phyloP scores from a whole-genome alignment of 2,888 invertebrate species.

The Ormia ochracea region DNA sequence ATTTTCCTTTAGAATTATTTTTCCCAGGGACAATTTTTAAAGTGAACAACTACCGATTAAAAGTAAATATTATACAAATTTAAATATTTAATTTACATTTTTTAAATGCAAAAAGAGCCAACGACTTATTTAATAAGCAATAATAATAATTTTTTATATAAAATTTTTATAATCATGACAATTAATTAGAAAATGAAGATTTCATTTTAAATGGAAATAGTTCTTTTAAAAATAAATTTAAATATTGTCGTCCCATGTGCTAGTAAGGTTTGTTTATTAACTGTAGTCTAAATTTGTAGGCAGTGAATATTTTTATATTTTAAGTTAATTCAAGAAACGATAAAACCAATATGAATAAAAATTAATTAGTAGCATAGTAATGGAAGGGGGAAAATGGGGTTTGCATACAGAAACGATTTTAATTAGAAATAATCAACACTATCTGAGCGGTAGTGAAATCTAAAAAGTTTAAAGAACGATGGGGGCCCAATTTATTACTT shows the following conservation, averaged over 20 bases:
- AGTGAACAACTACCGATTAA: background rate
- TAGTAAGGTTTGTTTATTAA: background rate
- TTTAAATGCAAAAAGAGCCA: slow-evolving; percentile 16
- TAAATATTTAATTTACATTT: background rate
- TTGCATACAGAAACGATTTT: no score
- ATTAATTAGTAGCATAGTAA: no score
- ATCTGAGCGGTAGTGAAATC: no score
- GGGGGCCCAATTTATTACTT: no score
- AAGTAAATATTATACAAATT: slow-evolving; percentile 44
- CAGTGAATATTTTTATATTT: background rate
- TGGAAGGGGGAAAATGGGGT: no score
- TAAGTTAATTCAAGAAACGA: background rate
- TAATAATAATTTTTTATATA: slow-evolving; percentile 1
- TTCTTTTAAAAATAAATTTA: background rate
- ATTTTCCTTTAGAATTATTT: slow-evolving; percentile 35
- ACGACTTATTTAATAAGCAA: background rate
- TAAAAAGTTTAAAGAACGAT: no score
- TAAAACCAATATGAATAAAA: background rate
- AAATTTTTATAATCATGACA: no score
- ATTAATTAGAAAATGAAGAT: no score
- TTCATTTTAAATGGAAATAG: no score
- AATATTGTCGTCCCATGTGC: background rate
- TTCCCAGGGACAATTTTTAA: background rate
- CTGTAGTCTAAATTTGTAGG: background rate
- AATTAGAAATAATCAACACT: no score